Conservation (phyloP, 92 coral and sea anemone genomes). For the Phenganax marumi region DNA sequence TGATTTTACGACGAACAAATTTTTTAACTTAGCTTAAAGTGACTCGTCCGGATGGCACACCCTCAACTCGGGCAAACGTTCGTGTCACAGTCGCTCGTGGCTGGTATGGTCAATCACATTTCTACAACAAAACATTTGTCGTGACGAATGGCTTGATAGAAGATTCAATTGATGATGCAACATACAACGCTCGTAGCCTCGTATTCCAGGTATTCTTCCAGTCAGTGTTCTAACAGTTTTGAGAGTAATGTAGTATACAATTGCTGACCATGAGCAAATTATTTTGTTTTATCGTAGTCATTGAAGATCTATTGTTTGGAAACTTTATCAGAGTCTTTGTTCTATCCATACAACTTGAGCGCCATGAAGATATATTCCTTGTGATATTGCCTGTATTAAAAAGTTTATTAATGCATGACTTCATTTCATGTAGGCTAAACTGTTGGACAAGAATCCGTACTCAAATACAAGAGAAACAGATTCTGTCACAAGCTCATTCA, state of each 20-base stretch:
- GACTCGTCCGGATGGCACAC: conserved; percentile 66
- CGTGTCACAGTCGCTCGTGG: conserved; percentile 37
- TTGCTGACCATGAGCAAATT: too few relatives aligned
- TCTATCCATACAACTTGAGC: not conserved
- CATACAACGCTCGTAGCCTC: conserved; percentile 32
- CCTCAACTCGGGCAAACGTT: conserved; percentile 51
- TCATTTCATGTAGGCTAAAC: conserved; percentile 9
- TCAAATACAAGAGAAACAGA: too few relatives aligned
- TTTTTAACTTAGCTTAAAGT: conserved; percentile 59
- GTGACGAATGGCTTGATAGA: conserved; percentile 65
- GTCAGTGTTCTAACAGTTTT: not conserved
- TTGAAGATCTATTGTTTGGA: too few relatives aligned
- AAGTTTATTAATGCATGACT: too few relatives aligned
- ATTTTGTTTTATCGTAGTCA: too few relatives aligned
- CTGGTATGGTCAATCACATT: not conserved
- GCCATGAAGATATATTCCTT: not conserved
- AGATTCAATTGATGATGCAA: conserved; percentile 52
- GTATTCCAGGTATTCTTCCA: conserved; percentile 48
- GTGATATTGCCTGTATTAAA: too few relatives aligned
- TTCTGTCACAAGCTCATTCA: not conserved
- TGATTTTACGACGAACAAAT: not conserved
- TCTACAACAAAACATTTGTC: conserved; percentile 41
- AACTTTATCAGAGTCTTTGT: too few relatives aligned
- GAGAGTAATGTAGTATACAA: too few relatives aligned
- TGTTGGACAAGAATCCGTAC: conserved; percentile 18